Evolutionary conservation across 2,113 vertebrate genomes (phyloP).

Genomic region (Coreoperca whiteheadi): DNA sequence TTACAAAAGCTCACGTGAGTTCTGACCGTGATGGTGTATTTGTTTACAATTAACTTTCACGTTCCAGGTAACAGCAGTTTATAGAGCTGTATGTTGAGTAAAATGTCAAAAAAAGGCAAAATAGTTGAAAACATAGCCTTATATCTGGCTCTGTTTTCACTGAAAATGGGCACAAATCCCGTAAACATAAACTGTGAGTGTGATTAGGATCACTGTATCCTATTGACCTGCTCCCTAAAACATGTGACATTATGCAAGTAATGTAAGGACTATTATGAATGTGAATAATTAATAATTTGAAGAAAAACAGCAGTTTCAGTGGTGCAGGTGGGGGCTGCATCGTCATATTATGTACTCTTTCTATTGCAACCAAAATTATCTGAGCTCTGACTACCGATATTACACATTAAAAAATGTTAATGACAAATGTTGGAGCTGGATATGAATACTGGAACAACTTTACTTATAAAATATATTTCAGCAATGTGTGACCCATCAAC

Average conservation of each 20-base stretch:
- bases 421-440: slow-evolving; percentile 7
- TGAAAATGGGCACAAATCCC: slow-evolving; percentile 12
- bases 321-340: background rate
- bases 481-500: background rate
- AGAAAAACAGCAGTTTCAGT: background rate
- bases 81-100: background rate
- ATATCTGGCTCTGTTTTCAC: slow-evolving; percentile 19
- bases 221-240: slow-evolving; percentile 26
- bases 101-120: background rate
- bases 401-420: background rate
- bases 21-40: slow-evolving; percentile 10
- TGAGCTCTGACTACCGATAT: background rate
- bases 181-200: slow-evolving; percentile 23
- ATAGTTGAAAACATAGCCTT: background rate
- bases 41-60: background rate
- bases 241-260: slow-evolving; percentile 56
- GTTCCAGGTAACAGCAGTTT: background rate
- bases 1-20: background rate
- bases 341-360: background rate
- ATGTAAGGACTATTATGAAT: background rate
- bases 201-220: slow-evolving; percentile 18
- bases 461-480: background rate
- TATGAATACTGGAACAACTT: slow-evolving; percentile 14
- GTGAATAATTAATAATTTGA: slow-evolving; percentile 29
- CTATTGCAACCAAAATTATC: background rate